Base-by-base conservation (phyloP, 2,797 vertebrate species). In the Hapalemur alaotrensis region DNA sequence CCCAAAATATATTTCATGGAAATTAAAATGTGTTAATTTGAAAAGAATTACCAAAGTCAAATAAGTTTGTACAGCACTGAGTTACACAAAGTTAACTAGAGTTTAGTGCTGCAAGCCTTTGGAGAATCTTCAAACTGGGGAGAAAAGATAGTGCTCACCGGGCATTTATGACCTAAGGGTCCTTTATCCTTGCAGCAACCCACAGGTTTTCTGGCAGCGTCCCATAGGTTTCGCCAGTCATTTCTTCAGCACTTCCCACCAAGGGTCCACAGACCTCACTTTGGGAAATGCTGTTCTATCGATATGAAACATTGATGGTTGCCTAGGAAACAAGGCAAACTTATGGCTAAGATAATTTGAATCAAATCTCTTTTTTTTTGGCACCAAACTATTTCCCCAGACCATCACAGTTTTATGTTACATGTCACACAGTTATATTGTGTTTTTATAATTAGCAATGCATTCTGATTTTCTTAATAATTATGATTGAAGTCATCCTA, bases 301-400 rank as follows among this genome's bases (percentile, higher is more conserved):
- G 32, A 69, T 73, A 63, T 4, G 82, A 84, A 90, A 82, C 22
- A 78, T 17, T 69, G 50, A 28, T 3, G 14, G 79, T 87, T 96
- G 65, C 85, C 92, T 80, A 57, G 82, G 72, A 95, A 88, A 88
- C 69, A 69, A 78, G 22, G n/a, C 28, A 81, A 48, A 83, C 61
- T 43, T 89, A 67, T 73, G 20, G 73, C 54, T 50, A 73, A 85
- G 32, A 41, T 50, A 91, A 50, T 87, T 87, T 67, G 43, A 95
- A 78, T 89, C 32, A 95, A 59, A 88, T 57, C 11, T n/a, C 41
- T 43, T 59, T 43, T 38, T 82, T 46, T 30, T 50, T 65, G 41
- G 43, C 14, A 67, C 7, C 32, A 59, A 95, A 92, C 65, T 92
- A 70, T 90, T 85, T 87, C 20, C 30, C 28, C 81, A 89, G 57